Percentiles rank a stretch among this genome's conserved stretches.
phyloP scores from a whole-genome alignment of 2,888 invertebrate genomes.

The Entomobrya proxima region DNA sequence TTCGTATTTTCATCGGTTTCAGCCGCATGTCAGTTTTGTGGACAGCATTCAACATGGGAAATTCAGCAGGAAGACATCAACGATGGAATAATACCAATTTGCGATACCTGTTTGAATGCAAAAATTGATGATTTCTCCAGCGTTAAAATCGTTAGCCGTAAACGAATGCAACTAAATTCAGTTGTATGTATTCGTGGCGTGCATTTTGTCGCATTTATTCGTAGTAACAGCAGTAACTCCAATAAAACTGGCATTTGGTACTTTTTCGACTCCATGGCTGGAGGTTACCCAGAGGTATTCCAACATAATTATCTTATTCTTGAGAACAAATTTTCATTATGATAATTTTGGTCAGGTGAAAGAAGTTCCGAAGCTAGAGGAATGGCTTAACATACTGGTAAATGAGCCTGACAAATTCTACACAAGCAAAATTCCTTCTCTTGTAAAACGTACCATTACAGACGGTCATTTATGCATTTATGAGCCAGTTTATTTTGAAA shows the following conservation, averaged over 20 bases:
- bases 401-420: neutral
- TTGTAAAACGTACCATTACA: neutral
- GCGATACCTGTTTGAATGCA: neutral
- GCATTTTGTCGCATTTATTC: constrained; percentile 18
- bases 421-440: neutral
- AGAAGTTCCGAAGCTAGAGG: neutral
- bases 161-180: neutral
- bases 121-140: too few species aligned
- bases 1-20: neutral
- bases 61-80: neutral
- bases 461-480: constrained; percentile 40
- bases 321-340: neutral
- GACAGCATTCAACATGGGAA: neutral
- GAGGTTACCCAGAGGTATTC: constrained; percentile 17
- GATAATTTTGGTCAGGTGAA: neutral
- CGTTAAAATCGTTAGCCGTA: neutral
- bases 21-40: neutral
- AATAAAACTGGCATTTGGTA: neutral
- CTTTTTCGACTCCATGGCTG: constrained; percentile 40
- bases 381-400: neutral
- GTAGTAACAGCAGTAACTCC: neutral
- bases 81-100: neutral
- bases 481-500: constrained; percentile 17
- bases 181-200: neutral
- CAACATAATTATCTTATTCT: neutral